These are phyloP conservation scores for Pseudopipra pipra DNA, from an alignment of 2,113 vertebrate species.

Conservation along the genomic window DNA sequence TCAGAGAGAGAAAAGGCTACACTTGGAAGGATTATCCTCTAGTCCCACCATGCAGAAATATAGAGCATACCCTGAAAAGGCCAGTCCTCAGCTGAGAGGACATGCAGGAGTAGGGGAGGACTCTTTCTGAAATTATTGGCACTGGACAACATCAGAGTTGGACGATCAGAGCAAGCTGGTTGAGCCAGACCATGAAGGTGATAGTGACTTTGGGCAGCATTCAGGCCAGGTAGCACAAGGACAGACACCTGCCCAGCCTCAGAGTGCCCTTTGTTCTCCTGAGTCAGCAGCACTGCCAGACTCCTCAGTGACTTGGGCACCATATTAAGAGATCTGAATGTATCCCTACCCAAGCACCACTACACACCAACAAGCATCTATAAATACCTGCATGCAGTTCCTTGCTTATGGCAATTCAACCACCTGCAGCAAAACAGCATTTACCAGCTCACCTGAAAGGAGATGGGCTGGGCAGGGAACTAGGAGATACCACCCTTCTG, in stretches of 20 bases:
- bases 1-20: neutral
- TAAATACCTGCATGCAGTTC: neutral
- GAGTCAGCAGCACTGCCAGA: neutral
- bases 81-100: neutral
- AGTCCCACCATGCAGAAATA: neutral
- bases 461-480: neutral
- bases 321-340: neutral
- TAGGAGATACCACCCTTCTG: neutral
- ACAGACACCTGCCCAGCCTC: neutral
- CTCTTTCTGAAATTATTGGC: neutral
- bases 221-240: fast-evolving
- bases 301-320: neutral
- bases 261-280: neutral
- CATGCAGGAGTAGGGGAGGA: neutral
- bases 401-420: neutral
- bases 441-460: neutral
- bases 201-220: neutral
- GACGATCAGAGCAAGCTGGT: neutral
- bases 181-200: neutral
- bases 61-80: neutral
- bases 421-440: neutral
- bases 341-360: neutral
- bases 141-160: neutral
- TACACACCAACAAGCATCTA: neutral
- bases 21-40: neutral